These are phyloP conservation scores for Fabriciana adippe DNA, from an alignment of 2,888 invertebrate genomes.

Conservation along the genomic window DNA sequence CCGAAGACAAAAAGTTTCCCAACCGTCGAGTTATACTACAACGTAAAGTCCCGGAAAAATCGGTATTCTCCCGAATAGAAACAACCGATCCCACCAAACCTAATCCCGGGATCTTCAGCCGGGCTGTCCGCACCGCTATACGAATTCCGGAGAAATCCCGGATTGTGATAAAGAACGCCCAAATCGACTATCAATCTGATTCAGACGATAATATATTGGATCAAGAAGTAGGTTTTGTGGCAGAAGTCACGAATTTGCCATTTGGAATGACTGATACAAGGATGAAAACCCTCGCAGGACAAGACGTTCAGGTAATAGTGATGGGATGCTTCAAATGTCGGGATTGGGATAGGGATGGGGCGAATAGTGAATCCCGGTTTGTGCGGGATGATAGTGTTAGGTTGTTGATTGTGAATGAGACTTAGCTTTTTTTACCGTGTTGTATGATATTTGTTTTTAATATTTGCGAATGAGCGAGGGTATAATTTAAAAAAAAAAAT, in stretches of 20 bases:
- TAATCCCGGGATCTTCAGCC: slow-evolving; percentile 66
- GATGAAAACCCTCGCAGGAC: slow-evolving; percentile 67
- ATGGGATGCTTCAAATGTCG: slow-evolving; percentile 30
- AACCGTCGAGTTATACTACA: not conserved
- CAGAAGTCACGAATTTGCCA: slow-evolving; percentile 64
- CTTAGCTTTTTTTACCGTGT: too few species aligned
- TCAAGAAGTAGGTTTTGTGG: slow-evolving; percentile 49
- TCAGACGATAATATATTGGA: slow-evolving; percentile 50
- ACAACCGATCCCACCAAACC: slow-evolving; percentile 59
- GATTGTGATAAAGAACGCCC: slow-evolving; percentile 51
- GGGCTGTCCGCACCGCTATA: slow-evolving; percentile 66
- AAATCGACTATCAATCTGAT: slow-evolving; percentile 59
- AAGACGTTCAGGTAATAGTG: slow-evolving; percentile 72
- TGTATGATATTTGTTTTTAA: too few species aligned
- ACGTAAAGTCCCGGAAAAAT: slow-evolving; percentile 56
- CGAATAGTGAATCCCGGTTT: too few species aligned
- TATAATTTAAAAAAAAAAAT: too few species aligned
- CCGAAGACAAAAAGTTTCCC: slow-evolving; percentile 11
- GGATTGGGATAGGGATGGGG: too few species aligned
- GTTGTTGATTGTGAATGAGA: too few species aligned
- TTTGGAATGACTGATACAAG: slow-evolving; percentile 75
- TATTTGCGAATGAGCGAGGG: too few species aligned
- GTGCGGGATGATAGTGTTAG: too few species aligned
- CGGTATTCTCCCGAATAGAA: slow-evolving; percentile 57
- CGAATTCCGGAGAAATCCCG: slow-evolving; percentile 45